phyloP scores from a whole-genome alignment of 1,140 invertebrate species.

The Zaprionus africanus region DNA sequence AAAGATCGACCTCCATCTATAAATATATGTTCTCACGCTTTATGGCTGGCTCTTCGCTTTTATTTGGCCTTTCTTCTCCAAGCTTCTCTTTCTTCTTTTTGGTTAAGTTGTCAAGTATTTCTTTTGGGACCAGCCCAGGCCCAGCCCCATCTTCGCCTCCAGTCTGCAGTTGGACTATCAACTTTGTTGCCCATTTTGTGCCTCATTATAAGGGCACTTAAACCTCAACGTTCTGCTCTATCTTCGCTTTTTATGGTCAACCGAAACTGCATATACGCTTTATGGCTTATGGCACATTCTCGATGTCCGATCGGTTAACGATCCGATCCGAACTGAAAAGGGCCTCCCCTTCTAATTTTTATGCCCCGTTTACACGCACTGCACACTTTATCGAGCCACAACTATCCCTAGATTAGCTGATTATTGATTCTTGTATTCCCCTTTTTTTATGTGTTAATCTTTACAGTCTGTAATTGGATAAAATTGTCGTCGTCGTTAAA shows the following conservation, averaged over 20 bases:
- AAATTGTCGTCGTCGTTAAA: constrained; percentile 52
- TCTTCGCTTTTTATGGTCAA: constrained; percentile 38
- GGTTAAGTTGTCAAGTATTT: constrained; percentile 55
- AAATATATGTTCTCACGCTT: constrained; percentile 60
- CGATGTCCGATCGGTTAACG: constrained; percentile 49
- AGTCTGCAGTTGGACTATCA: constrained; percentile 7
- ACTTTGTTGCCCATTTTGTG: constrained; percentile 62
- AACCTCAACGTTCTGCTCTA: constrained; percentile 33
- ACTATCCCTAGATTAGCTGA: constrained; percentile 23
- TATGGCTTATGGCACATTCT: constrained; percentile 52
- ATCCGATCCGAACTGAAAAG: constrained; percentile 40
- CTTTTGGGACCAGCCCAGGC: background rate
- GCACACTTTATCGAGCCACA: constrained; percentile 29
- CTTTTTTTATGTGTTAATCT: constrained; percentile 50
- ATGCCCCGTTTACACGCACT: constrained; percentile 50
- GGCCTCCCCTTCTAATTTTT: constrained; percentile 44
- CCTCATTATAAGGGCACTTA: constrained; percentile 61
- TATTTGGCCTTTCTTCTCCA: background rate
- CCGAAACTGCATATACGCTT: constrained; percentile 48
- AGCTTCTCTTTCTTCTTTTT: background rate
- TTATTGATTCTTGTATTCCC: constrained; percentile 43
- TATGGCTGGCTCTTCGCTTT: constrained; percentile 30
- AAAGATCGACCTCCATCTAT: constrained; percentile 52
- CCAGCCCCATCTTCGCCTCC: background rate
- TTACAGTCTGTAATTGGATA: constrained; percentile 55